These are phyloP conservation scores for Tachystola acroxantha DNA, from an alignment of 2,888 invertebrate species.

Conservation along the genomic window DNA sequence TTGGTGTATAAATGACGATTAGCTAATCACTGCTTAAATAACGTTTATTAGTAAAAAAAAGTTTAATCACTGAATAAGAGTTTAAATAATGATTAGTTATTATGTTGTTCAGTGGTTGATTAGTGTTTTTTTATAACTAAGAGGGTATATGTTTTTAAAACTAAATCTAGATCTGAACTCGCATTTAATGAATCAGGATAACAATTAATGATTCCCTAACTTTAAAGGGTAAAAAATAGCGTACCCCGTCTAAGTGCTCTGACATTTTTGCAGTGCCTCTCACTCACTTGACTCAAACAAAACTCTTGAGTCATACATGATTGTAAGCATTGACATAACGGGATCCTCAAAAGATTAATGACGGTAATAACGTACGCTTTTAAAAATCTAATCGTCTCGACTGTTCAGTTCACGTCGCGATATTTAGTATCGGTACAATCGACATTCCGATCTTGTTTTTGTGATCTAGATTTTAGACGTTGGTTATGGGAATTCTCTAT, in stretches of 20 bases:
- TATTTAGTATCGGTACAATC: slow-evolving; percentile 21
- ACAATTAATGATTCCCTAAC: too few relatives aligned
- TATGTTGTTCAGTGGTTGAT: too few relatives aligned
- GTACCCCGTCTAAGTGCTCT: slow-evolving; percentile 6
- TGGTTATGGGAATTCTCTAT: background rate
- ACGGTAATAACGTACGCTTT: slow-evolving; percentile 30
- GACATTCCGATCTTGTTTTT: slow-evolving; percentile 34
- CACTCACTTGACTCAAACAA: background rate
- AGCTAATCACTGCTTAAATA: too few relatives aligned
- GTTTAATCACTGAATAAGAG: too few relatives aligned
- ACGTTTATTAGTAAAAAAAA: too few relatives aligned
- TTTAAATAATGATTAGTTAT: too few relatives aligned
- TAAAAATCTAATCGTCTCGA: slow-evolving; percentile 33
- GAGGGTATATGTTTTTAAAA: too few relatives aligned
- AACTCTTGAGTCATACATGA: background rate
- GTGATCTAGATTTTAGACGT: slow-evolving; percentile 3
- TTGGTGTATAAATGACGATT: too few relatives aligned
- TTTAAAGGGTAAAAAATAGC: too few relatives aligned
- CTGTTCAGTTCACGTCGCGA: slow-evolving; percentile 24
- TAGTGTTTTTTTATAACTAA: too few relatives aligned
- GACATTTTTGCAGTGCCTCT: slow-evolving; percentile 6
- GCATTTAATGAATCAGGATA: too few relatives aligned
- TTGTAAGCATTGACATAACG: slow-evolving; percentile 42
- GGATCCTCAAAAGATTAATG: slow-evolving; percentile 51
- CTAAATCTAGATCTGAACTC: too few relatives aligned